Conservation (phyloP, 2,113 vertebrate genomes). For the Notothenia coriiceps region DNA sequence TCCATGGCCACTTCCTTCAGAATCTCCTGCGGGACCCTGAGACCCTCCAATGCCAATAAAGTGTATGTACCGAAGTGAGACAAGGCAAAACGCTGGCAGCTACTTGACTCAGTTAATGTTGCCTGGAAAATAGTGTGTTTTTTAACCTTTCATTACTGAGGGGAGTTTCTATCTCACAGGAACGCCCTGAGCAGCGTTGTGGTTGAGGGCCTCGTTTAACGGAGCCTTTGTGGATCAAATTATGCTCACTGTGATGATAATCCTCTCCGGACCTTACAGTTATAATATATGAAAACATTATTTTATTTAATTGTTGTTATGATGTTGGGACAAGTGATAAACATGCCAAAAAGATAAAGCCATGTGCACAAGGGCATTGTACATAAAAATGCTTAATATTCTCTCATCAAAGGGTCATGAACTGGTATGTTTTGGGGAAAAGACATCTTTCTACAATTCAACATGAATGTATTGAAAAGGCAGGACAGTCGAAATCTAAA, state of each 20-base stretch:
- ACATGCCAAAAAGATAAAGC: too few relatives aligned
- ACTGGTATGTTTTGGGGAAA: too few relatives aligned
- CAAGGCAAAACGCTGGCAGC: background rate
- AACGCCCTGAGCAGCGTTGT: background rate
- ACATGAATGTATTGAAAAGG: too few relatives aligned
- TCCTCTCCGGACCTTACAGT: background rate
- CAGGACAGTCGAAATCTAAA: too few relatives aligned
- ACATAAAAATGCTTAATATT: too few relatives aligned
- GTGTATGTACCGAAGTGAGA: background rate
- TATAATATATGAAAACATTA: too few relatives aligned
- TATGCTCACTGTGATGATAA: background rate
- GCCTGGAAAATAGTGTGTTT: background rate
- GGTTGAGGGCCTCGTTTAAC: background rate
- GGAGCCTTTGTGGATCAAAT: background rate
- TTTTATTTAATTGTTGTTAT: too few relatives aligned
- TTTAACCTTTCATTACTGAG: background rate
- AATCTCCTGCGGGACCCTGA: background rate
- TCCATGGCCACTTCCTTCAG: constrained; percentile 1
- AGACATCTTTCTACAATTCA: too few relatives aligned
- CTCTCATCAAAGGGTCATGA: too few relatives aligned
- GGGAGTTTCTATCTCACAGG: background rate
- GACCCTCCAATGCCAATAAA: background rate
- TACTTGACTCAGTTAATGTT: background rate
- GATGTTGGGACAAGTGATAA: too few relatives aligned
- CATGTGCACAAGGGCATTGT: too few relatives aligned